Evolutionary conservation across 2,888 invertebrate genomes (phyloP).

Genomic region (Scrobipalpa costella): DNA sequence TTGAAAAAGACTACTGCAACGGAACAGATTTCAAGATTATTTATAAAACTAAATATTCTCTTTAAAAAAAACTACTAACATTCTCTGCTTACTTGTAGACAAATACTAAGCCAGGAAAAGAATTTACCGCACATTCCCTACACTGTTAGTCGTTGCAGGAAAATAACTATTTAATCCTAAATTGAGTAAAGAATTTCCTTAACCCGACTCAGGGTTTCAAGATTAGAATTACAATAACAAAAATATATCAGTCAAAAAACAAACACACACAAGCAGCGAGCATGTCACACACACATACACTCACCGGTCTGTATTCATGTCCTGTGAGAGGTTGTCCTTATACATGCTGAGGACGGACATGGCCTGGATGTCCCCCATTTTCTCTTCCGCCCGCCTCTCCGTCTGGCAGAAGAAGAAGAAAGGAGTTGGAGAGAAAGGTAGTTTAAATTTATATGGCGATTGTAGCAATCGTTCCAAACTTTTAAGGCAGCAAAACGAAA

Average conservation of each 20-base stretch:
- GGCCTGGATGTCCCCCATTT: slow-evolving; percentile 71
- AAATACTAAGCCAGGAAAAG: too few species aligned
- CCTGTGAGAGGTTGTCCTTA: slow-evolving; percentile 79
- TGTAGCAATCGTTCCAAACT: too few species aligned
- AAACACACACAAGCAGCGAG: not conserved
- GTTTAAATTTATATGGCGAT: too few species aligned
- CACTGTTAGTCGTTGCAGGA: too few species aligned
- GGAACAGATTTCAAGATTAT: too few species aligned
- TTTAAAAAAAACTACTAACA: not conserved
- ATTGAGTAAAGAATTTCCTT: too few species aligned
- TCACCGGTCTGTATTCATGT: slow-evolving; percentile 83
- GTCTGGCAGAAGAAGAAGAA: slow-evolving; percentile 48
- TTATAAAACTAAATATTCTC: too few species aligned
- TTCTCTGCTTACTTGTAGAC: not conserved
- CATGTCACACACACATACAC: slow-evolving; percentile 38
- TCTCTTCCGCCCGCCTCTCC: slow-evolving; percentile 67
- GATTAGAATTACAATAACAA: not conserved
- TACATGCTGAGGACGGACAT: slow-evolving; percentile 83
- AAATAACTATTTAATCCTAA: too few species aligned
- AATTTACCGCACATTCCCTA: not conserved
- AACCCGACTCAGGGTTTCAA: not conserved
- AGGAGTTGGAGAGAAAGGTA: not conserved
- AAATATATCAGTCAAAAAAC: too few species aligned
- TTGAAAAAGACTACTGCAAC: too few species aligned
- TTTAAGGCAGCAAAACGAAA: too few species aligned